Base-by-base conservation (phyloP, 2,888 invertebrate genomes). In the Spisula solida region DNA sequence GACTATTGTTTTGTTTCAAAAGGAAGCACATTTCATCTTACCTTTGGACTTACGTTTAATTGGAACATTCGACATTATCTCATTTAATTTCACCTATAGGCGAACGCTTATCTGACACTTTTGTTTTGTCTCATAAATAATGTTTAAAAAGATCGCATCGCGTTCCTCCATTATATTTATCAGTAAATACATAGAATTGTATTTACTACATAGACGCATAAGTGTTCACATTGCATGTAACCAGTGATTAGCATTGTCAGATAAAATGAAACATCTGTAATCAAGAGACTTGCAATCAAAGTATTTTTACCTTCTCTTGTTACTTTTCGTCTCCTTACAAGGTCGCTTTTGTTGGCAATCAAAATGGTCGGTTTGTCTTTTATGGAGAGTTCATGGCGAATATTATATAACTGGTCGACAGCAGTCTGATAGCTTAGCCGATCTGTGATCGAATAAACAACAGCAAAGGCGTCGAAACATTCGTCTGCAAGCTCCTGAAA, bases 281-380 rank as follows among this genome's bases (percentile, higher is more conserved):
- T 34, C 4, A 4, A 25, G 0, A 66, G 25, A 66, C 8, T 20
- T 66, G 8, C 1, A 66, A 20, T n/a, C 14, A 41, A 70, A 70
- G 18, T 0, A 41, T 6, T n/a, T 41, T 97, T 96, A 99, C 99
- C 99, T 96, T 98, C 98, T n/a, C 98, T 97, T 25, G 98, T 97
- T 93, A 99, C 98, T 93, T 98, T 98, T 92, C 99, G 97, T 16
- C 98, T 98, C 93, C 99, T 97, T 0, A 98, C 99, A 94, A 99
- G 97, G 96, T 99, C 99, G 1, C 98, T 98, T 96, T 99, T 99
- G 96, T 99, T 99, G 60, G 98, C 99, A 2, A 99, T 99, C 25
- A 99, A 97, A 90, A 99, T 98, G 85, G 98, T 98, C 14, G 98
- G 98, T 95, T 98, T 98, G 86, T 98, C 98, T 10, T 87, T 90